phyloP scores from a whole-genome alignment of 2,888 invertebrate genomes.

The Ophion obscuratus region DNA sequence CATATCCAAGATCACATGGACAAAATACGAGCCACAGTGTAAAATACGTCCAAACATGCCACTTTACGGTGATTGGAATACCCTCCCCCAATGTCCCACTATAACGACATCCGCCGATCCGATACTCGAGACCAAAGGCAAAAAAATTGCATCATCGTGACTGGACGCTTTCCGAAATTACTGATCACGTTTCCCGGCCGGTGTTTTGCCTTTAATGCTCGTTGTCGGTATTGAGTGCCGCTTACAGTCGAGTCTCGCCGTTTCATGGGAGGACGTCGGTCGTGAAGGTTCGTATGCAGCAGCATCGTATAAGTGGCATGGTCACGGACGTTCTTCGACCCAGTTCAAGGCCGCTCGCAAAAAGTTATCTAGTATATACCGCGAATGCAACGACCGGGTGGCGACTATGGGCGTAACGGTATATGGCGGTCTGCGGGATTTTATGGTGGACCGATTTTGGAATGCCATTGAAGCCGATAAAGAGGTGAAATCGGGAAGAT shows the following conservation, averaged over 20 bases:
- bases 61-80: too few species aligned
- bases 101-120: too few species aligned
- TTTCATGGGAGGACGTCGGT: conserved; percentile 50
- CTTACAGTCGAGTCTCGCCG: background rate
- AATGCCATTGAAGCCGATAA: conserved; percentile 43
- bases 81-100: too few species aligned
- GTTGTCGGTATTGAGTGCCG: background rate
- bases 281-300: conserved; percentile 13
- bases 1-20: too few species aligned
- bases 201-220: background rate
- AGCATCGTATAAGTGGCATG: conserved; percentile 23
- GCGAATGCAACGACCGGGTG: conserved; percentile 55
- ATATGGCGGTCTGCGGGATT: conserved; percentile 32
- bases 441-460: conserved; percentile 27
- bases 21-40: too few species aligned
- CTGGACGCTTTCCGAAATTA: conserved; percentile 3
- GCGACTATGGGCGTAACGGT: conserved; percentile 41
- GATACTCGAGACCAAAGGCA: too few species aligned
- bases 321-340: conserved; percentile 65
- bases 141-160: too few species aligned
- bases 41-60: too few species aligned
- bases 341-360: conserved; percentile 75
- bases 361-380: conserved; percentile 66
- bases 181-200: conserved; percentile 4
- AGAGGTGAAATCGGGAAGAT: too few species aligned